Percentiles rank a stretch among this genome's conserved stretches.
Evolutionary conservation across 2,888 invertebrate genomes (phyloP).

Genomic region (Rotaria socialis): DNA sequence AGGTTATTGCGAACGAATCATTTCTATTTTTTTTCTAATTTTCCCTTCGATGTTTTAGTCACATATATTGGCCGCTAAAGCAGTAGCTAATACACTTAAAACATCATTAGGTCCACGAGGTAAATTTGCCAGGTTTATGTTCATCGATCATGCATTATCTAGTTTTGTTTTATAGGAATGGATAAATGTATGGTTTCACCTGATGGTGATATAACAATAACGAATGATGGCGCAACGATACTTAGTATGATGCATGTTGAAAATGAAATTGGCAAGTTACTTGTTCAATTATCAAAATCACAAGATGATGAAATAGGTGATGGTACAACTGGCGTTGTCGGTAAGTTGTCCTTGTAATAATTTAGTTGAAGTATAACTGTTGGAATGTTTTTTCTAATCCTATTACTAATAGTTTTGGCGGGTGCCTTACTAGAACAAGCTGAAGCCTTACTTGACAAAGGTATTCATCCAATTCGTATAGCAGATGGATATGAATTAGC

Average conservation of each 20-base stretch:
- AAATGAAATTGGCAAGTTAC: slow-evolving; percentile 91
- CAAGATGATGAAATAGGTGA: slow-evolving; percentile 99
- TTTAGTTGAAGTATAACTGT: background rate
- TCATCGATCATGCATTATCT: too few species aligned
- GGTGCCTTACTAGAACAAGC: slow-evolving; percentile 92
- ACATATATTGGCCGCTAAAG: slow-evolving; percentile 88
- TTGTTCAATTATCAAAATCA: slow-evolving; percentile 94
- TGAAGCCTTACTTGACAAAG: slow-evolving; percentile 81
- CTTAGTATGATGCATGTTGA: slow-evolving; percentile 97
- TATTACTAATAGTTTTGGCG: slow-evolving; percentile 64
- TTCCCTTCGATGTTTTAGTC: slow-evolving; percentile 66
- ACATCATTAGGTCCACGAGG: slow-evolving; percentile 88
- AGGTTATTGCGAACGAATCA: slow-evolving; percentile 66
- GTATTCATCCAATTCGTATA: slow-evolving; percentile 95
- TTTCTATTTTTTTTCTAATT: background rate
- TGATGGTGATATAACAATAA: slow-evolving; percentile 94
- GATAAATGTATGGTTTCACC: slow-evolving; percentile 95
- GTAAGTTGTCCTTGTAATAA: background rate
- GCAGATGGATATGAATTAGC: slow-evolving; percentile 98
- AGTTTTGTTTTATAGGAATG: slow-evolving; percentile 63
- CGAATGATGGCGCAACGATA: slow-evolving; percentile 99
- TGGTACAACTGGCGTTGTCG: slow-evolving; percentile 95
- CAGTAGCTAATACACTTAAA: slow-evolving; percentile 79
- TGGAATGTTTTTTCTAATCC: background rate
- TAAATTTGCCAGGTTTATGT: background rate